Evolutionary conservation across 2,113 vertebrate genomes (phyloP).

Genomic region (Genyomyrus donnyi): DNA sequence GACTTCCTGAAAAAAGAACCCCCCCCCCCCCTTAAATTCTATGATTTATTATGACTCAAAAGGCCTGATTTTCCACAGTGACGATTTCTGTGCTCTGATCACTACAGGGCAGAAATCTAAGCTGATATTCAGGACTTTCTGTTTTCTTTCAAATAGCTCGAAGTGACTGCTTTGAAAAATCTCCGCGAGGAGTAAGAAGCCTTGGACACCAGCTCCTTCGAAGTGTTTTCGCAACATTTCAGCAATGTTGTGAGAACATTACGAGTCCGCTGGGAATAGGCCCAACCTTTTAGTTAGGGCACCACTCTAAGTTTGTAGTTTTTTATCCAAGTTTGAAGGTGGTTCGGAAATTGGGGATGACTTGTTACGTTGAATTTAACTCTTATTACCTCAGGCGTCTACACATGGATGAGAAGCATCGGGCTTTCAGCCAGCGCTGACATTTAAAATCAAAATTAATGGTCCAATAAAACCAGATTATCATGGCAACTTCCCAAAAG

Average conservation of each 20-base stretch:
- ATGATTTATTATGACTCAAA: slow-evolving; percentile 36
- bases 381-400: neutral
- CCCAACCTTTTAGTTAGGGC: neutral
- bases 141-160: slow-evolving; percentile 32
- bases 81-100: slow-evolving; percentile 31
- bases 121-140: slow-evolving; percentile 21
- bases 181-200: neutral
- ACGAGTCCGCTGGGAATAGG: neutral
- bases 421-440: neutral
- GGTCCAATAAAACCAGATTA: neutral
- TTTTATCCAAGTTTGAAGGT: neutral
- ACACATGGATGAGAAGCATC: neutral
- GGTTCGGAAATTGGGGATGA: neutral
- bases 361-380: neutral
- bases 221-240: neutral
- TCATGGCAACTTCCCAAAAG: neutral
- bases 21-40: slow-evolving; percentile 9
- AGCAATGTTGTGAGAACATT: slow-evolving; percentile 10
- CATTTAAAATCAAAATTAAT: neutral
- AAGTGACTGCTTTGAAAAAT: slow-evolving; percentile 28
- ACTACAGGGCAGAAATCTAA: slow-evolving; percentile 34
- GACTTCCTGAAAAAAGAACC: neutral
- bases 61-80: slow-evolving; percentile 29
- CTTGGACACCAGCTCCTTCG: neutral
- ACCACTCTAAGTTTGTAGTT: neutral